Conservation (phyloP, 2,113 vertebrate genomes). For the Chunga burmeisteri region DNA sequence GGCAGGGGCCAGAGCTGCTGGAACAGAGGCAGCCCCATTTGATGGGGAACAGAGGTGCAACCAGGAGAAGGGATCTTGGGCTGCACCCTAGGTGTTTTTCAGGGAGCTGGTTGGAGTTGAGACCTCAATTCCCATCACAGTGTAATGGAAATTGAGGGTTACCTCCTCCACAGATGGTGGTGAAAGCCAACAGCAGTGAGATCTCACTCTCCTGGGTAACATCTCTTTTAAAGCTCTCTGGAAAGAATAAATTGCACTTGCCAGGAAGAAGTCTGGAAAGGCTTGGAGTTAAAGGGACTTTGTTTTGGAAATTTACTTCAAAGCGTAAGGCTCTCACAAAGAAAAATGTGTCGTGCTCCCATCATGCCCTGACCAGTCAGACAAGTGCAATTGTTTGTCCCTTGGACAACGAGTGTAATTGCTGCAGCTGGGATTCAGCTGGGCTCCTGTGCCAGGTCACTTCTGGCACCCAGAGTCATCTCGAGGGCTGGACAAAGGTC, state of each 20-base stretch:
- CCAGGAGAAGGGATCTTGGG: background rate
- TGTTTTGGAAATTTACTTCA: background rate
- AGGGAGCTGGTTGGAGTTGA: background rate
- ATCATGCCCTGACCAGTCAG: background rate
- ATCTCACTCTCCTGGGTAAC: background rate
- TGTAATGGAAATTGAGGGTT: background rate
- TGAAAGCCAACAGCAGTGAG: background rate
- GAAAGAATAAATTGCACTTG: background rate
- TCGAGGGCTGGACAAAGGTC: background rate
- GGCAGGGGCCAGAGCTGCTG: rapidly evolving
- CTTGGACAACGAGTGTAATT: background rate
- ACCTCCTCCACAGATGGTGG: background rate
- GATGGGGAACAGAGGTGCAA: background rate
- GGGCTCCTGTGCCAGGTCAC: constrained; percentile 15
- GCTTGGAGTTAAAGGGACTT: background rate
- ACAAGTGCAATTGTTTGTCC: constrained; percentile 46
- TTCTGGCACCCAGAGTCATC: background rate
- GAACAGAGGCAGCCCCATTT: background rate
- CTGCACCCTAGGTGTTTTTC: background rate
- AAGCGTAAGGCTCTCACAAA: background rate
- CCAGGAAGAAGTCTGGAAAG: background rate
- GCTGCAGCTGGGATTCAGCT: constrained; percentile 37
- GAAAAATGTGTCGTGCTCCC: background rate
- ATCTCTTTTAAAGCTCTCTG: background rate
- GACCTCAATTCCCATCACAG: background rate